These are phyloP conservation scores for Drosophila fulvimacula DNA, from an alignment of 2,888 invertebrate genomes.

Conservation along the genomic window DNA sequence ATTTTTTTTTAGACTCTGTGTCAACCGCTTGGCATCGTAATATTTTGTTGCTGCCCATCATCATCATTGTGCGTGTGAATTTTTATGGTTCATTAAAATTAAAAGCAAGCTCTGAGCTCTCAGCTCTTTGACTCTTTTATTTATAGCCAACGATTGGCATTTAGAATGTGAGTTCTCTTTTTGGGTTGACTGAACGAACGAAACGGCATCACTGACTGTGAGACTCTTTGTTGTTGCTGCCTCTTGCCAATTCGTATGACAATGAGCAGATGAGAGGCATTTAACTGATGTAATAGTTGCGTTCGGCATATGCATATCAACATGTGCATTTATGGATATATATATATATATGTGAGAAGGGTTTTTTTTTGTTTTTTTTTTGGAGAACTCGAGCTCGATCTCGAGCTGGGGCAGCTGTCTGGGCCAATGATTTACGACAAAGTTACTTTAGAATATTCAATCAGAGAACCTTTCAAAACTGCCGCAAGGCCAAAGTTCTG, in stretches of 20 bases:
- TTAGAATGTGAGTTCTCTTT: constrained; percentile 44
- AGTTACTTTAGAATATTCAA: constrained; percentile 73
- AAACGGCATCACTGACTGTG: constrained; percentile 33
- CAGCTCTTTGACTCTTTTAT: constrained; percentile 43
- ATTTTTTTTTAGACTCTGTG: constrained; percentile 41
- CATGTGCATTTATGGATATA: constrained; percentile 11
- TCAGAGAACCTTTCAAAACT: constrained; percentile 72
- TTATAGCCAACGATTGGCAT: constrained; percentile 70
- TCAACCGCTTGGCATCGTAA: constrained; percentile 62
- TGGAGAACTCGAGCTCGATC: constrained; percentile 9
- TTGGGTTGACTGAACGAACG: constrained; percentile 38
- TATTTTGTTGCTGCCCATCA: constrained; percentile 43
- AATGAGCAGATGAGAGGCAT: constrained; percentile 13
- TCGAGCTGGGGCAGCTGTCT: constrained; percentile 34
- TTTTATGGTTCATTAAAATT: constrained; percentile 81
- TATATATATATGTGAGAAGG: constrained; percentile 17
- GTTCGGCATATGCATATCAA: constrained; percentile 46
- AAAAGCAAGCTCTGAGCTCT: constrained; percentile 57
- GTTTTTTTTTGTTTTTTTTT: neutral
- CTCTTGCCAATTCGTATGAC: constrained; percentile 36
- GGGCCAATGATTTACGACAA: constrained; percentile 70
- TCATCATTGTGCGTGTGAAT: constrained; percentile 73
- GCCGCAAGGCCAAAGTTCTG: constrained; percentile 76
- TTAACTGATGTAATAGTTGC: constrained; percentile 34
- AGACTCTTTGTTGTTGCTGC: constrained; percentile 17